A percentile compares a stretch with the other conserved stretches of the same genome.
Conservation (phyloP, 2,113 vertebrate genomes). For the Crotalus horridus region DNA sequence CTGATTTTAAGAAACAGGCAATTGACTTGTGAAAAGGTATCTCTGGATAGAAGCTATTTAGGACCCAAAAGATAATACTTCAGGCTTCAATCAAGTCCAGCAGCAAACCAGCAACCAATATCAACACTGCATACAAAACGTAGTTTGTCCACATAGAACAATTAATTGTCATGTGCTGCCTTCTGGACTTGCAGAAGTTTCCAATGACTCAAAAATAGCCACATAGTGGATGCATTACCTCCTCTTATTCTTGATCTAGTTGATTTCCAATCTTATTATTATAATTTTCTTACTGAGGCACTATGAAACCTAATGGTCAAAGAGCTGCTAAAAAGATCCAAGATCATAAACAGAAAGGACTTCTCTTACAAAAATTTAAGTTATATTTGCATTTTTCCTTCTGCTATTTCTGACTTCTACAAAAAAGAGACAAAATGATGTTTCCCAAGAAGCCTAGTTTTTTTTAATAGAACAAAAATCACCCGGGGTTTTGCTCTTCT, state of each 20-base stretch:
- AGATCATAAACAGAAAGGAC: background rate
- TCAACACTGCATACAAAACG: background rate
- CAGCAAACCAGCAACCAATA: background rate
- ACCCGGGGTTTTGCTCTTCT: background rate
- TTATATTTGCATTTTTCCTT: background rate
- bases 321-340: background rate
- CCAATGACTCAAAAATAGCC: background rate
- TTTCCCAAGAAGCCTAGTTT: background rate
- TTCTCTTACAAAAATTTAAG: background rate
- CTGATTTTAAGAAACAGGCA: background rate
- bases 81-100: background rate
- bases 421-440: background rate
- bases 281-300: background rate
- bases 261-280: background rate
- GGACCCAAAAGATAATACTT: background rate
- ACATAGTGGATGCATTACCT: background rate
- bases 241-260: background rate
- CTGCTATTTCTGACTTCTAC: background rate
- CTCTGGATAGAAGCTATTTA: background rate
- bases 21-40: background rate
- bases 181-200: background rate
- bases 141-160: background rate
- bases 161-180: background rate
- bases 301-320: background rate
- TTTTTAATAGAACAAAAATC: conserved; percentile 4